These are phyloP conservation scores for Lasioglossum baleicum DNA, from an alignment of 1,140 invertebrate genomes.

Conservation along the genomic window DNA sequence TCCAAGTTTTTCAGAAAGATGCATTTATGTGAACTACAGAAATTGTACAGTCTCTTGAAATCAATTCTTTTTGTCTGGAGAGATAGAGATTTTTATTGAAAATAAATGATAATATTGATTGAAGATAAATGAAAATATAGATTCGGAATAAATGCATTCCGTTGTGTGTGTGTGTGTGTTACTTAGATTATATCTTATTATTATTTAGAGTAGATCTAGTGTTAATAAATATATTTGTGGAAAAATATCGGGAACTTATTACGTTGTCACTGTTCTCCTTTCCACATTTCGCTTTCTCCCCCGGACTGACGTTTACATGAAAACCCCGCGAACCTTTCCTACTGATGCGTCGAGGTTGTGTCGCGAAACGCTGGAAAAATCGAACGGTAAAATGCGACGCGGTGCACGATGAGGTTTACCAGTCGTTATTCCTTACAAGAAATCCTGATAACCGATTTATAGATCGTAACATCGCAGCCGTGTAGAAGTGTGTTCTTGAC, in stretches of 20 bases:
- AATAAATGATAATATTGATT: no score
- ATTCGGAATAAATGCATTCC: no score
- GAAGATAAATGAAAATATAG: no score
- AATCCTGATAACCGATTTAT: conserved; percentile 10
- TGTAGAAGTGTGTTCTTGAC: background rate
- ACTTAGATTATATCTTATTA: no score
- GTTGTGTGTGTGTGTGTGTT: no score
- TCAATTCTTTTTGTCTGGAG: no score
- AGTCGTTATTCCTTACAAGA: background rate
- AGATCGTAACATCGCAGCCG: conserved; percentile 23
- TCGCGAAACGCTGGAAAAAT: conserved; percentile 10
- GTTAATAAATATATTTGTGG: no score
- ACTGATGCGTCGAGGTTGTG: conserved; percentile 9
- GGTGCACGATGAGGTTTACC: background rate
- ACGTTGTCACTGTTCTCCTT: conserved; percentile 36
- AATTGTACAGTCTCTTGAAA: no score
- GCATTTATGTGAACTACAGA: no score
- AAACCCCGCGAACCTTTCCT: conserved; percentile 43
- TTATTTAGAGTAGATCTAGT: no score
- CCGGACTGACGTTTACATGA: conserved; percentile 65
- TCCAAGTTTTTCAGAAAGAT: no score
- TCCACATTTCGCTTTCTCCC: conserved; percentile 62
- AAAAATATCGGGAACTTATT: background rate
- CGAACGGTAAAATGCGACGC: background rate
- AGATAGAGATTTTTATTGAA: no score